A percentile compares a stretch with the other conserved stretches of the same genome.
phyloP scores from a whole-genome alignment of 2,888 invertebrate genomes.

The Mactromeris polynyma region DNA sequence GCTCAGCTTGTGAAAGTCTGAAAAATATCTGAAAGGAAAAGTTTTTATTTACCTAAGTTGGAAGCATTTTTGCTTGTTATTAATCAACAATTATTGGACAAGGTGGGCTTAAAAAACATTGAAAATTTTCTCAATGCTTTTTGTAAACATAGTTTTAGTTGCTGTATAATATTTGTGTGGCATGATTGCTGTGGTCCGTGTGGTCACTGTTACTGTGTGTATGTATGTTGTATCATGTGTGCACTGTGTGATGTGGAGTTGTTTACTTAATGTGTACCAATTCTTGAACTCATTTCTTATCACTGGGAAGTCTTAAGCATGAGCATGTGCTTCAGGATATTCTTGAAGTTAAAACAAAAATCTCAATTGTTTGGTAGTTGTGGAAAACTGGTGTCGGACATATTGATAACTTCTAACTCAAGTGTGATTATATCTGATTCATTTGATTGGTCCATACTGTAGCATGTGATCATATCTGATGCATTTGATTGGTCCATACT shows the following conservation, averaged over 20 bases:
- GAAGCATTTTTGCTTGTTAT: neutral
- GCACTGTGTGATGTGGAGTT: neutral
- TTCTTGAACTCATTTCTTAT: neutral
- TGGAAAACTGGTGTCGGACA: too few species aligned
- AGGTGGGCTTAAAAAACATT: constrained; percentile 4
- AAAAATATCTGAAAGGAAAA: neutral
- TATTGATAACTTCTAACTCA: too few species aligned
- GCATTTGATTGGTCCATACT: too few species aligned
- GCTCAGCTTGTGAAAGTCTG: too few species aligned
- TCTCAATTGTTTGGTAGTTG: too few species aligned
- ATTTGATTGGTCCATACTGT: too few species aligned
- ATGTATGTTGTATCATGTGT: neutral
- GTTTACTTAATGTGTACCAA: neutral
- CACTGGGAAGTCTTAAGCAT: neutral
- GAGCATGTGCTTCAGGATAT: too few species aligned
- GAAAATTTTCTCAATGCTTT: neutral
- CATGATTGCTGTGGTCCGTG: neutral
- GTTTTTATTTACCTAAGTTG: neutral
- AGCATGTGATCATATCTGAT: too few species aligned
- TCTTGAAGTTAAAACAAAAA: too few species aligned
- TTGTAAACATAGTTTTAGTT: constrained; percentile 10
- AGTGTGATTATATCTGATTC: too few species aligned
- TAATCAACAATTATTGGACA: neutral
- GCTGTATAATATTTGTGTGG: neutral
- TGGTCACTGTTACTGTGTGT: neutral